Conservation (phyloP, 2,113 vertebrate genomes). For the Hippolais icterina region DNA sequence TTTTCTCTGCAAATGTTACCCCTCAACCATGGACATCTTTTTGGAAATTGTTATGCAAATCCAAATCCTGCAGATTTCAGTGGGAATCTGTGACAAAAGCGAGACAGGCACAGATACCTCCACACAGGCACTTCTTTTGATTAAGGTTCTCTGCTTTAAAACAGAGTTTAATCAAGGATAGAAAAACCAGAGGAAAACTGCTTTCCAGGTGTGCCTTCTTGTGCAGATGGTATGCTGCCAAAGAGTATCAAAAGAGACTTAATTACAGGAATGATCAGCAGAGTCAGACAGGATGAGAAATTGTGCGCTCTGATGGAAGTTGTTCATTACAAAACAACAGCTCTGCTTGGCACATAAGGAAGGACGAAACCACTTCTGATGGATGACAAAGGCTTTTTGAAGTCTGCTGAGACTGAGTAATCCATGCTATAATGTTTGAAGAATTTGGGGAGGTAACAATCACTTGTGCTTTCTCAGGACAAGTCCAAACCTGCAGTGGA, state of each 20-base stretch:
- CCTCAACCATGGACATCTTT: background rate
- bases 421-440: background rate
- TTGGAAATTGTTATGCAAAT: conserved; percentile 31
- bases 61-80: background rate
- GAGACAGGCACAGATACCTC: background rate
- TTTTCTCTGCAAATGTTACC: background rate
- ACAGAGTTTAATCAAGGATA: conserved; percentile 65
- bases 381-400: conserved; percentile 11
- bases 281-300: conserved; percentile 43
- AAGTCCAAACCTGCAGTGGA: background rate
- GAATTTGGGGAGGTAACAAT: background rate
- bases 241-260: conserved; percentile 56
- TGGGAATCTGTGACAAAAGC: conserved; percentile 1
- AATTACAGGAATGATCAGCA: conserved; percentile 60
- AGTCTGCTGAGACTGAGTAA: background rate
- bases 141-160: conserved; percentile 59
- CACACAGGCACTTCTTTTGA: conserved; percentile 40
- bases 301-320: conserved; percentile 42
- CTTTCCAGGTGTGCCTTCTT: conserved; percentile 62
- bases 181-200: conserved; percentile 28
- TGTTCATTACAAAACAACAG: conserved; percentile 49
- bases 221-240: conserved; percentile 59
- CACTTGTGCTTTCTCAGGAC: background rate
- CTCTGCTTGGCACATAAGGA: background rate
- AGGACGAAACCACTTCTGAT: background rate